These are phyloP conservation scores for Notodonta ziczac DNA, from an alignment of 2,888 invertebrate genomes.

Conservation along the genomic window DNA sequence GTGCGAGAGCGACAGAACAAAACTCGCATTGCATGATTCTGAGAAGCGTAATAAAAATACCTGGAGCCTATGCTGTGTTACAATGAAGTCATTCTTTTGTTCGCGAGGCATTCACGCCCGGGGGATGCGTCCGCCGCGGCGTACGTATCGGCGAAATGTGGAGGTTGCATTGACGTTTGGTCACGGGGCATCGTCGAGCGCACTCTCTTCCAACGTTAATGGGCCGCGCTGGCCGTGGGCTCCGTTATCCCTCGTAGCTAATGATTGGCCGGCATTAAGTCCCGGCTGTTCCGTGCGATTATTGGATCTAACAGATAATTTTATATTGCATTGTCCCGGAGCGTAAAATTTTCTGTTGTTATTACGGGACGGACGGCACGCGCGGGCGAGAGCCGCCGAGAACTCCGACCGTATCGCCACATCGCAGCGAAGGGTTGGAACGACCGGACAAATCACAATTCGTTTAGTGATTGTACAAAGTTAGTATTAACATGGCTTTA, in stretches of 20 bases:
- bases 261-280: slow-evolving; percentile 84
- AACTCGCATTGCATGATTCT: slow-evolving; percentile 43
- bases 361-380: slow-evolving; percentile 69
- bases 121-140: slow-evolving; percentile 64
- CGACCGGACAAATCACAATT: slow-evolving; percentile 60
- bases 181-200: slow-evolving; percentile 73
- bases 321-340: slow-evolving; percentile 84
- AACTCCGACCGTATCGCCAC: slow-evolving; percentile 53
- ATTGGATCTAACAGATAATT: slow-evolving; percentile 85
- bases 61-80: slow-evolving; percentile 56
- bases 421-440: slow-evolving; percentile 58
- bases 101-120: slow-evolving; percentile 59
- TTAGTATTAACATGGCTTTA: background rate
- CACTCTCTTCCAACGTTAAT: slow-evolving; percentile 63
- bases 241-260: slow-evolving; percentile 84
- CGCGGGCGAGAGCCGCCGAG: slow-evolving; percentile 50
- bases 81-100: slow-evolving; percentile 82
- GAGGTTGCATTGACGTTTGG: slow-evolving; percentile 82
- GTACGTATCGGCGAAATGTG: slow-evolving; percentile 51
- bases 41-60: slow-evolving; percentile 64
- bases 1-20: slow-evolving; percentile 34
- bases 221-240: slow-evolving; percentile 72
- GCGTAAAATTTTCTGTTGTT: slow-evolving; percentile 84
- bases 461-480: slow-evolving; percentile 41
- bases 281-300: slow-evolving; percentile 82